Evolutionary conservation across 2,797 vertebrate genomes (phyloP).

Genomic region (Onychomys arenicola): DNA sequence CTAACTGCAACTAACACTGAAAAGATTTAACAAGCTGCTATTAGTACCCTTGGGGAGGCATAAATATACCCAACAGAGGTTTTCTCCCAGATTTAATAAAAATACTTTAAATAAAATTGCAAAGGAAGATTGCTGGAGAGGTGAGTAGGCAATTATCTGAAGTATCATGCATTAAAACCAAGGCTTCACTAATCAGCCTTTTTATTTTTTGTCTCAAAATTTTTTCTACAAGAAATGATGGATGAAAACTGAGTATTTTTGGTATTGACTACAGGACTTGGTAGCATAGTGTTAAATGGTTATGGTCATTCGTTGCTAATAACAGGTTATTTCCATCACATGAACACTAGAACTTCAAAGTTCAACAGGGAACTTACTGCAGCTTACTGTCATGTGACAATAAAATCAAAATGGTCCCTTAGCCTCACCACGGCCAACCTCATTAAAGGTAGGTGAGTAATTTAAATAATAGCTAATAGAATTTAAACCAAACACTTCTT

Average conservation of each 20-base stretch:
- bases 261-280: not conserved
- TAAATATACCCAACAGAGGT: not conserved
- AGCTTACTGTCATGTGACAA: not conserved
- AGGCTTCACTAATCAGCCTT: not conserved
- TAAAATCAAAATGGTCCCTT: not conserved
- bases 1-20: not conserved
- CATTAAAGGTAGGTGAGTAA: not conserved
- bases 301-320: not conserved
- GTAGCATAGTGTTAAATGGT: not conserved
- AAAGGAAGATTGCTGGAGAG: not conserved
- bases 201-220: slow-evolving; percentile 5
- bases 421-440: not conserved
- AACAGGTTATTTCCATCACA: not conserved
- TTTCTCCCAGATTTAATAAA: slow-evolving; percentile 43
- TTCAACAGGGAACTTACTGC: not conserved
- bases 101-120: slow-evolving; percentile 25
- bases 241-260: slow-evolving; percentile 5
- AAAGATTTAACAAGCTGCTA: slow-evolving; percentile 15
- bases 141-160: slow-evolving; percentile 19
- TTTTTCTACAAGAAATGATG: not conserved
- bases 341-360: not conserved
- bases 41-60: not conserved
- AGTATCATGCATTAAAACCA: not conserved
- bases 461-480: not conserved
- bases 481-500: slow-evolving; percentile 15